Base-by-base conservation (phyloP, 1,140 invertebrate species). In the Melitaea cinxia region DNA sequence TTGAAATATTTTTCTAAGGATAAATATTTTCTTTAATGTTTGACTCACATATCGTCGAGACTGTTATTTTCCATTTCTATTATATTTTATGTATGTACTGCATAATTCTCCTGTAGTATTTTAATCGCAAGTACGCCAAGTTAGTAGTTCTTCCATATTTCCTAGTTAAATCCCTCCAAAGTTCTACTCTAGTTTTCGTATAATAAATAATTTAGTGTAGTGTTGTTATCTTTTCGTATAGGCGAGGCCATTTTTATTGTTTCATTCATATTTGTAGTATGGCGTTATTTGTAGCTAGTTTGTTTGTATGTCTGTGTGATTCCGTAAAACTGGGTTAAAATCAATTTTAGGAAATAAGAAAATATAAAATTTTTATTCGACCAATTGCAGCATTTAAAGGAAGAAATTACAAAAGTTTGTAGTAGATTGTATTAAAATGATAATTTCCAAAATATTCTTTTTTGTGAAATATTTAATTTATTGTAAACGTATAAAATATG, bases 181-280 rank as follows among this genome's bases (percentile, higher is more conserved):
- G 68, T 74, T 73, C 63, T 83, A 80, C 77, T 82, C 68, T 78
- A 83, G 77, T 68, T 57, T 24, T 68, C 42, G 4, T 33, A 56
- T 21, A 17, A 23, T 47, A 23, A 47, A 47, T n/a, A 1, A 5
- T 47, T 47, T 47, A 47, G 19, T 47, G 17, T 47, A 47, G 42
- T 47, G 61, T 85, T 87, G 87, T 88, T 89, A 85, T 85, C 63
- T 72, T 86, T 85, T 85, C 71, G 70, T 81, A 73, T 85, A 83
- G 83, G 82, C 84, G 82, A 87, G 84, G 83, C 87, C 87, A 82
- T 70, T 54, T 80, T 78, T 77, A 77, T 81, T 80, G 73, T 80
- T 81, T 74, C 75, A 77, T 55, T 82, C 73, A 75, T 79, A 84
- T 56, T 80, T 45, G 75, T 87, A 83, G 80, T 45, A 50, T 73